phyloP scores from a whole-genome alignment of 1,140 invertebrate genomes.

The Neomicropteryx cornuta region DNA sequence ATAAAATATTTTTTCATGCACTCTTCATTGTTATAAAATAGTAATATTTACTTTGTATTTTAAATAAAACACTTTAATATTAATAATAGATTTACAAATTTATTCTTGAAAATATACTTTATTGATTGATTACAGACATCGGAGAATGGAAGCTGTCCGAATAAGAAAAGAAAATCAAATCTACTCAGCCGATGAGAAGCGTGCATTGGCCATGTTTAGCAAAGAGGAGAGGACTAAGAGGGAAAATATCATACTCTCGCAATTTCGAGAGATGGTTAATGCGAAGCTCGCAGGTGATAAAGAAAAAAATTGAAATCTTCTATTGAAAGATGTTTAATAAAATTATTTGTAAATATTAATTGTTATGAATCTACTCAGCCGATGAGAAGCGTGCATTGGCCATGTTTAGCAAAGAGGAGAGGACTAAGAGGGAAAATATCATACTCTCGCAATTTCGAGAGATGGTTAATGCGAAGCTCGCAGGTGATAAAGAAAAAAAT shows the following conservation, averaged over 20 bases:
- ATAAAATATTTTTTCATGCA: too few species aligned
- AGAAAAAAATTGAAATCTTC: too few species aligned
- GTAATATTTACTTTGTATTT: too few species aligned
- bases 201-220: slow-evolving; percentile 95
- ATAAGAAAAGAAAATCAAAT: slow-evolving; percentile 99
- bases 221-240: slow-evolving; percentile 94
- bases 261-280: slow-evolving; percentile 87
- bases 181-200: slow-evolving; percentile 98
- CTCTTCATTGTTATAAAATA: too few species aligned
- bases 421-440: slow-evolving; percentile 90
- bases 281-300: too few species aligned
- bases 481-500: too few species aligned
- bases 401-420: slow-evolving; percentile 97
- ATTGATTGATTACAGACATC: slow-evolving; percentile 68
- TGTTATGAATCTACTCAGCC: slow-evolving; percentile 98
- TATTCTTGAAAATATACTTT: too few species aligned
- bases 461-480: slow-evolving; percentile 71
- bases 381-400: slow-evolving; percentile 97
- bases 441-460: slow-evolving; percentile 93
- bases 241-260: slow-evolving; percentile 91
- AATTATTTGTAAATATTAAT: too few species aligned
- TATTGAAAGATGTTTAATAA: too few species aligned
- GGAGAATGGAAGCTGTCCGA: slow-evolving; percentile 98
- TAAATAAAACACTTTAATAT: too few species aligned
- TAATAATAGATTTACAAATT: too few species aligned